Percentiles rank a stretch among this genome's conserved stretches.
phyloP scores from a whole-genome alignment of 1,140 invertebrate genomes.

The Drosophila gunungcola region DNA sequence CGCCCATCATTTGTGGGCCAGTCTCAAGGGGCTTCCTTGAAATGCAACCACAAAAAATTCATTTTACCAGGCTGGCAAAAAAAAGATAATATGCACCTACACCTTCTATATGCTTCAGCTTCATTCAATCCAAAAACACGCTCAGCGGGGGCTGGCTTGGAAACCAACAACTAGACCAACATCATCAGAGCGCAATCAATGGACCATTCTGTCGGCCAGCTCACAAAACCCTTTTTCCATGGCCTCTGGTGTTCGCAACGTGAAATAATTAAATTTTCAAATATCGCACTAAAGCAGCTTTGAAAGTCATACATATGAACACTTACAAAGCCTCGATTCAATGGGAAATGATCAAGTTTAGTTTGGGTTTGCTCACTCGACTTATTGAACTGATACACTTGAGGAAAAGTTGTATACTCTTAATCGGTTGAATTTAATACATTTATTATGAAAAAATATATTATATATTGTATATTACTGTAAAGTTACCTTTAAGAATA shows the following conservation, averaged over 20 bases:
- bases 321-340: conserved; percentile 53
- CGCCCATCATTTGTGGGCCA: conserved; percentile 11
- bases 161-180: conserved; percentile 29
- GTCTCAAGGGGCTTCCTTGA: conserved; percentile 4
- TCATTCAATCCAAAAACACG: conserved; percentile 21
- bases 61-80: conserved; percentile 7
- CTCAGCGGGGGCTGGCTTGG: conserved; percentile 13
- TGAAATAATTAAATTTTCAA: conserved; percentile 82
- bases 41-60: conserved; percentile 24
- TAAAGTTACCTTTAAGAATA: too few relatives aligned
- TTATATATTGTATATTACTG: too few relatives aligned
- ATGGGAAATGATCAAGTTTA: conserved; percentile 67
- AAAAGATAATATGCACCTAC: conserved; percentile 10
- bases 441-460: too few relatives aligned
- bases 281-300: conserved; percentile 65
- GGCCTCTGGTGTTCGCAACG: conserved; percentile 42
- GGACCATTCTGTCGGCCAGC: conserved; percentile 38
- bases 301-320: conserved; percentile 59
- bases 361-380: conserved; percentile 5
- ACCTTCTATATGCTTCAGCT: conserved; percentile 11
- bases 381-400: conserved; percentile 13
- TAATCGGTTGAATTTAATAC: too few relatives aligned
- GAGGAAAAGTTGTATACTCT: not conserved
- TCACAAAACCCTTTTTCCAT: conserved; percentile 26
- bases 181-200: conserved; percentile 60